Evolutionary conservation across 37 sponge, comb jelly and placozoan species (phyloP), one percentile per base, ranked within the genome.

Genomic region (Ianthella basta): DNA sequence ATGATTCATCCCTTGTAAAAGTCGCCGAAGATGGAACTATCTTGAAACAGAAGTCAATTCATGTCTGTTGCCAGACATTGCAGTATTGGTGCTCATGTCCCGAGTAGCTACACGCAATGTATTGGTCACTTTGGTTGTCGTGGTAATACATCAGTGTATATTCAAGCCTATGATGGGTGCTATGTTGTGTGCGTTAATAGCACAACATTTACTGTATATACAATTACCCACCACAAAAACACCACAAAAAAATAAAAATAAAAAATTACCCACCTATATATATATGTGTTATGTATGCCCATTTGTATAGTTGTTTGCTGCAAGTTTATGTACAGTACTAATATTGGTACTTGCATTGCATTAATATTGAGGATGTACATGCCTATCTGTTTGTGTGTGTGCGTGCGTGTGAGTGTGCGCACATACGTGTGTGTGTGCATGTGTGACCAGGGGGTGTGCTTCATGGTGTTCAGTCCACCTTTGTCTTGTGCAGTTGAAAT

Each of bases 1-100:
- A 23, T 23, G 53, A 50, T 75, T 1, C 64, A 61, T 61, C 50
- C 3, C 50, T 10, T 61, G 64, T 61, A 6, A n/a, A 61, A 27
- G 64, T 27, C 64, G 13, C 24, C 4, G 78, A 41, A 38, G 37
- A 19, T 41, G 53, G 37, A 36, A 41, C 15, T 40, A 3, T 25
- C 6, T 14, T 18, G 38, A 87, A 32, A 69, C 56, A 36, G 32
- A 93, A 85, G 60, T 85, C 87, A 0, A 81, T 93, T 59, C 85
- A 93, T 61, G 94, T 93, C n/a, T 93, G 94, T 73, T 93, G 94
- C 78, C 88, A 93, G 60, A 90, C 88, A 13, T 50, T 93, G n/a
- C 77, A 93, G 30, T 93, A 93, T 30, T 90, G 88, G 91, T 93
- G 94, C 68, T 80, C 77, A 29, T 93, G 94, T 80, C 24, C 32